phyloP scores from a whole-genome alignment of 2,888 invertebrate genomes.

The Rhagophthalmus giganteus region DNA sequence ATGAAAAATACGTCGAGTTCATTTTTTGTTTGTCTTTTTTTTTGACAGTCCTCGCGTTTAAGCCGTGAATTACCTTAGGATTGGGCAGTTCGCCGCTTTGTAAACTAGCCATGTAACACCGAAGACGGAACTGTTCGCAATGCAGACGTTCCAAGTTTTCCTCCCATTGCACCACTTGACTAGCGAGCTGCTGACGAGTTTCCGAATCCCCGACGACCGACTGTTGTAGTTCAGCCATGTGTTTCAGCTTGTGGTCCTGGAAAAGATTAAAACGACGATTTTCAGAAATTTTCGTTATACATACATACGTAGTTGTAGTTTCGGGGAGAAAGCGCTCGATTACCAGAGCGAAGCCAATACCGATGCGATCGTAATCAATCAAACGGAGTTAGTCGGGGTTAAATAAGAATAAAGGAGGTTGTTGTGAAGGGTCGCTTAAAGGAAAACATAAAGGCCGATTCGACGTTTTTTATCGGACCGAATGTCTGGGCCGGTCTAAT shows the following conservation, averaged over 20 bases:
- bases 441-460: no score
- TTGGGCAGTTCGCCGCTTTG: conserved; percentile 95
- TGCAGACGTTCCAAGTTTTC: conserved; percentile 94
- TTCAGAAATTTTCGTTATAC: no score
- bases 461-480: no score
- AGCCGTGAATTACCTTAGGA: conserved; percentile 94
- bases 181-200: conserved; percentile 87
- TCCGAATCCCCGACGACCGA: conserved; percentile 94
- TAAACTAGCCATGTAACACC: conserved; percentile 96
- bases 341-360: no score
- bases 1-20: no score
- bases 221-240: conserved; percentile 98
- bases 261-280: conserved; percentile 8
- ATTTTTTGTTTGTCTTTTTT: no score
- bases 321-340: background rate
- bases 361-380: background rate
- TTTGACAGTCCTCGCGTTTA: no score
- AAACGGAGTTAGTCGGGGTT: background rate
- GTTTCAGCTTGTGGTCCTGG: conserved; percentile 94
- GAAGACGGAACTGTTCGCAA: conserved; percentile 93
- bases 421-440: no score
- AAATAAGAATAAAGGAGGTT: background rate
- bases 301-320: background rate
- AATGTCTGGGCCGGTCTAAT: no score
- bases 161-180: conserved; percentile 95